Base-by-base conservation (phyloP, 2,888 invertebrate genomes). In the Elegia similella region DNA sequence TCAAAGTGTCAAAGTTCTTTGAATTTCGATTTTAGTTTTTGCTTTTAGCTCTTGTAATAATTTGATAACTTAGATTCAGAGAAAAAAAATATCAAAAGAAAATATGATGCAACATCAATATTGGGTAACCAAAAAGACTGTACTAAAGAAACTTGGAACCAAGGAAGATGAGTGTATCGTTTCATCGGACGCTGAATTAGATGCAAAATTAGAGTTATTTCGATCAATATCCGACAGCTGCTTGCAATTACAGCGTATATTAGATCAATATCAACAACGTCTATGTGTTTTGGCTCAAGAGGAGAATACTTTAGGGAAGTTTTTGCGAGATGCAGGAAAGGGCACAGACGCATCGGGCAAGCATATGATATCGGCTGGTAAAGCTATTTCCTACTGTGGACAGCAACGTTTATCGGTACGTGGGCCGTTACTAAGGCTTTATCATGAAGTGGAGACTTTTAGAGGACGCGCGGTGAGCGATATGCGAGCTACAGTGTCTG, bases 81-180 rank as follows among this genome's bases (percentile, higher is more conserved):
- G n/a, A 38, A 6, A n/a, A n/a, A 12, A 6, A 10, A 38, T 6
- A 12, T 38, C 38, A 38, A 10, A 38, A 23, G 17, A 29, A 50
- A 50, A 34, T 15, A 90, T 90, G 88, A 95, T 98, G 95, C 97
- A 98, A 84, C 97, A 98, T 86, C 98, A 98, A 70, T 99, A 97
- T 87, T 99, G 99, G 99, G 96, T 99, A 58, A 99, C 99, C 7
- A 99, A 99, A 82, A 99, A 99, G 87, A 95, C 97, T 59, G 96
- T 99, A 48, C 94, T 97, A 67, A 94, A 97, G 75, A 98, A 98
- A 90, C 92, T 99, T 53, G 98, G 98, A 34, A 96, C 97, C 71
- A 99, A 99, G 91, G 99, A 99, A 90, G 99, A 99, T 82, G 98
- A 98, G 68, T 98, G 98, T 89, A 95, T 99, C 65, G 95, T 98